Conservation (phyloP, 2,888 invertebrate genomes). For the Dendrolimus pini region DNA sequence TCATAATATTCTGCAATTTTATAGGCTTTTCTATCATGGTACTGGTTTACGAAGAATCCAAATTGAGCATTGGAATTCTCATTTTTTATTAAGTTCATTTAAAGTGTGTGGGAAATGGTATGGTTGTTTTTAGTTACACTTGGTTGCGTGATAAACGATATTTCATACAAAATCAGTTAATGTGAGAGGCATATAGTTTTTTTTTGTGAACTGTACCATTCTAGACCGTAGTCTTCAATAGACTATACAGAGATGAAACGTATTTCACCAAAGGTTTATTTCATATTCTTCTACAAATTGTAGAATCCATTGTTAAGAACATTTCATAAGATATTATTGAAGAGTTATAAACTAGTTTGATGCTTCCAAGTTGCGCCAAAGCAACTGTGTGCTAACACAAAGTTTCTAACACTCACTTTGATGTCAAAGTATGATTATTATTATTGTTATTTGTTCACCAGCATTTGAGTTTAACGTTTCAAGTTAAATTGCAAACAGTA, state of each 20-base stretch:
- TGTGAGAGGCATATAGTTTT: no score
- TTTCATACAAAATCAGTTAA: no score
- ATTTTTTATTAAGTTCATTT: no score
- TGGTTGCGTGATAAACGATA: no score
- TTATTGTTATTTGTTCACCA: constrained; percentile 47
- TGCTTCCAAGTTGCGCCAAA: constrained; percentile 18
- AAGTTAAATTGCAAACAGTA: constrained; percentile 69
- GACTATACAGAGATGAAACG: no score
- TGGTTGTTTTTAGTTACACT: no score
- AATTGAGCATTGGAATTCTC: no score
- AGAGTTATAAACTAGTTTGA: constrained; percentile 23
- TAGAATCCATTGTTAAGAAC: neutral
- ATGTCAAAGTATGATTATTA: constrained; percentile 40
- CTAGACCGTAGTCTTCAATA: constrained; percentile 20
- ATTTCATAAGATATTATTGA: constrained; percentile 14
- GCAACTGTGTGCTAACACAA: neutral
- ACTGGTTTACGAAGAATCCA: no score
- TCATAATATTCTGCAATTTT: no score
- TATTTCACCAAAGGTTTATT: neutral
- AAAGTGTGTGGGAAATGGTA: no score
- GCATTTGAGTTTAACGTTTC: constrained; percentile 49
- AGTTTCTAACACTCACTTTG: constrained; percentile 21
- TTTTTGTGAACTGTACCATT: no score
- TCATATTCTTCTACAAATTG: neutral
- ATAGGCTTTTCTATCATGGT: no score